Conservation (phyloP, 2,888 invertebrate genomes). For the Sarcophaga carnaria region DNA sequence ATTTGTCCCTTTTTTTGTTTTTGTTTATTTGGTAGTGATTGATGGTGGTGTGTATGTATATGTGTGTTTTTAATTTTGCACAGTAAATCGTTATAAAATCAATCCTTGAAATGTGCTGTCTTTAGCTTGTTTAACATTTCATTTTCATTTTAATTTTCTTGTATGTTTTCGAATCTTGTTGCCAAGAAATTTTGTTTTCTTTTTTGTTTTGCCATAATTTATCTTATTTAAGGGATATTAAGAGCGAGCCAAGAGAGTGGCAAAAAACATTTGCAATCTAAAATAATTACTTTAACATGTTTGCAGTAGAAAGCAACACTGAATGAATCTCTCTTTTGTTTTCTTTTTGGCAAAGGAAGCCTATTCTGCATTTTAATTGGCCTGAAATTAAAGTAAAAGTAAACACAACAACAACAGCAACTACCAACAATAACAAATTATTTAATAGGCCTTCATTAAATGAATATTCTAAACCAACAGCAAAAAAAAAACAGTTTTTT, state of each 20-base stretch:
- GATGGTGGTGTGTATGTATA: background rate
- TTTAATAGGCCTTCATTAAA: background rate
- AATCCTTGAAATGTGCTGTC: constrained; percentile 35
- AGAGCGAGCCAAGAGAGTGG: background rate
- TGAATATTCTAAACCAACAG: no score
- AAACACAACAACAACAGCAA: background rate
- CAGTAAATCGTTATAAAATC: background rate
- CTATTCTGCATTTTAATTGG: constrained; percentile 63
- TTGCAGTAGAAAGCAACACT: constrained; percentile 30
- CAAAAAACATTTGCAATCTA: constrained; percentile 38
- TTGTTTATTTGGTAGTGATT: background rate
- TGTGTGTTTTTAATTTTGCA: background rate
- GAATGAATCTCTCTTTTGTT: no score
- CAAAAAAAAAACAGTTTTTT: no score
- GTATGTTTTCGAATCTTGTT: background rate
- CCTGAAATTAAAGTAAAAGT: constrained; percentile 55
- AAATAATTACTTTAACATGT: constrained; percentile 64
- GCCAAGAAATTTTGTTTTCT: constrained; percentile 43
- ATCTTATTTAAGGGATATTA: background rate
- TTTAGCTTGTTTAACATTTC: constrained; percentile 4
- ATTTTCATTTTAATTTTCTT: constrained; percentile 21
- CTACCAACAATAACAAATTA: background rate
- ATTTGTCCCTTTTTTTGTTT: background rate
- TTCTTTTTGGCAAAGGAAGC: constrained; percentile 36
- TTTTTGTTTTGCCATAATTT: background rate